Percentiles rank a stretch among this genome's conserved stretches.
Conservation (phyloP, 2,797 vertebrate genomes). For the Pelodytes ibericus region DNA sequence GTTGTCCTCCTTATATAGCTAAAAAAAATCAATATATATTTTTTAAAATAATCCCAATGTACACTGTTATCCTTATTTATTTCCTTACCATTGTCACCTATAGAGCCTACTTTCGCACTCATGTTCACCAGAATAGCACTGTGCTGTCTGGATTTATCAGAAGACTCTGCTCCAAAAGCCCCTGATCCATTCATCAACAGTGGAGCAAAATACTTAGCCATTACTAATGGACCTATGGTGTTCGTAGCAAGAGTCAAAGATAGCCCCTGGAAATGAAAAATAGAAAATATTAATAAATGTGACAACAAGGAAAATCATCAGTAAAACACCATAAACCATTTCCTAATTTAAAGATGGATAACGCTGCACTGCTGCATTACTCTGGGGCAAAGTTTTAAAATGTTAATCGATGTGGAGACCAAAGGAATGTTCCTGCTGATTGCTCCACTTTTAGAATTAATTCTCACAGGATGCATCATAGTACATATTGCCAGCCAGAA, state of each 20-base stretch:
- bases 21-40: not conserved
- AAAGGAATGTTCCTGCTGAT: too few relatives aligned
- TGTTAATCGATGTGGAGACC: too few relatives aligned
- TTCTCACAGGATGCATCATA: too few relatives aligned
- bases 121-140: conserved; percentile 69
- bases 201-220: conserved; percentile 73
- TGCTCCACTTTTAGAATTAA: too few relatives aligned
- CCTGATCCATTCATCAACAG: conserved; percentile 71
- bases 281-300: conserved; percentile 14
- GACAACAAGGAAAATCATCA: too few relatives aligned
- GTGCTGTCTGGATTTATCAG: conserved; percentile 68
- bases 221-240: conserved; percentile 68
- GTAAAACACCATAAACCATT: too few relatives aligned
- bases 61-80: not conserved
- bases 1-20: too few relatives aligned
- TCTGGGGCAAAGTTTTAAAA: too few relatives aligned
- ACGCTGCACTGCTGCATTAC: too few relatives aligned
- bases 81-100: conserved; percentile 71
- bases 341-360: too few relatives aligned
- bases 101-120: conserved; percentile 73
- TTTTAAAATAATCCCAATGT: not conserved
- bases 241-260: conserved; percentile 69
- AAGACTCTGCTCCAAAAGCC: conserved; percentile 66
- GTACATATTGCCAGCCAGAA: too few relatives aligned
- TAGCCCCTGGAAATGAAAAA: conserved; percentile 61